phyloP scores from a whole-genome alignment of 2,797 vertebrate genomes.

The Melopsittacus undulatus region DNA sequence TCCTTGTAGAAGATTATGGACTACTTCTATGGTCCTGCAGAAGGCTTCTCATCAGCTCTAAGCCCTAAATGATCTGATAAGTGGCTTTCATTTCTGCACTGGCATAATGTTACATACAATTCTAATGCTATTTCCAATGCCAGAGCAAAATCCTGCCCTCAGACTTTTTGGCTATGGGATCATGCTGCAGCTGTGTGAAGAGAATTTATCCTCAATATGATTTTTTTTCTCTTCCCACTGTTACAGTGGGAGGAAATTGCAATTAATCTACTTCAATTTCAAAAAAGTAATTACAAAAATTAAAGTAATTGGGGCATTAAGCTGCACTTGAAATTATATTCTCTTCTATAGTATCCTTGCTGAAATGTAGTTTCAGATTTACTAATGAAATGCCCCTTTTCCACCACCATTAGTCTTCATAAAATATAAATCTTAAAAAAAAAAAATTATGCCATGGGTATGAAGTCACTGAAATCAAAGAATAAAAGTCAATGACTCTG shows the following conservation, averaged over 20 bases:
- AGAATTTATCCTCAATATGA: neutral
- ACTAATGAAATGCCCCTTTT: neutral
- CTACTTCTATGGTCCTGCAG: neutral
- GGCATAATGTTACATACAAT: neutral
- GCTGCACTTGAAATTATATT: conserved; percentile 5
- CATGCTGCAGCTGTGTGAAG: neutral
- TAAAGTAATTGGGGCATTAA: conserved; percentile 19
- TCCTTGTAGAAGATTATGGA: neutral
- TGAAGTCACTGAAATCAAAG: neutral
- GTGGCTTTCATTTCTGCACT: neutral
- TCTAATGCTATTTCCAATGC: neutral
- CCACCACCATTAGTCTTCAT: neutral
- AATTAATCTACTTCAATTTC: conserved; percentile 19
- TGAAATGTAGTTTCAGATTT: conserved; percentile 4
- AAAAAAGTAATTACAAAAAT: conserved; percentile 22
- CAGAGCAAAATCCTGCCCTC: neutral
- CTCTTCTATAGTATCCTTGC: neutral
- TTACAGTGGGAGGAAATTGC: neutral
- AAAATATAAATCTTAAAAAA: neutral
- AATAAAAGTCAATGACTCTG: neutral
- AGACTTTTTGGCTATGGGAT: neutral
- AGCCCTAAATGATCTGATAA: neutral
- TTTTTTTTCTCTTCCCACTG: neutral
- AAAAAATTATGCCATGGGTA: neutral
- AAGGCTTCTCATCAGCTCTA: neutral